A percentile compares a stretch with the other conserved stretches of the same genome.
Evolutionary conservation across 2,888 invertebrate genomes (phyloP).

Genomic region (Beris morrisii): DNA sequence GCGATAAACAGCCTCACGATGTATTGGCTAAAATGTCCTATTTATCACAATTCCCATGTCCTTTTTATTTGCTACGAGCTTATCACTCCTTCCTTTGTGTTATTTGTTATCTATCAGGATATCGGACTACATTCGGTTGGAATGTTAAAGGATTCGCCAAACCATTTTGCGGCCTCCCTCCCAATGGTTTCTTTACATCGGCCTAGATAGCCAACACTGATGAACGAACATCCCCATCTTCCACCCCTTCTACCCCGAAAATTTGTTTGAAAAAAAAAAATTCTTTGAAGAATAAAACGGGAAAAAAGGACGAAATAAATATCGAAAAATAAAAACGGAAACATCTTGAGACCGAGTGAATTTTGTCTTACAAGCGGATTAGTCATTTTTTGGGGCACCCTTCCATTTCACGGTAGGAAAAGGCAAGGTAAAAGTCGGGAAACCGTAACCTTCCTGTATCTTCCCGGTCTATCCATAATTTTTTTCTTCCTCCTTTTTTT

Average conservation of each 20-base stretch:
- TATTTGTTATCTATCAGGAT: constrained; percentile 10
- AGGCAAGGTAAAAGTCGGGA: constrained; percentile 4
- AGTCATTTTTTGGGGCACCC: constrained; percentile 24
- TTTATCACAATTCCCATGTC: constrained; percentile 9
- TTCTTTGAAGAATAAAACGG: constrained; percentile 8
- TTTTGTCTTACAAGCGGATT: constrained; percentile 32
- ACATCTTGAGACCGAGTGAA: constrained; percentile 14
- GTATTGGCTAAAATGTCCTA: constrained; percentile 6
- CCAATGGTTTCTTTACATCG: too few species aligned
- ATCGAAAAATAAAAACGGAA: constrained; percentile 12
- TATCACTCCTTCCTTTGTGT: constrained; percentile 4
- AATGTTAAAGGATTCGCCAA: too few species aligned
- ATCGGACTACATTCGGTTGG: not conserved
- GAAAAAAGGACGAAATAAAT: constrained; percentile 6
- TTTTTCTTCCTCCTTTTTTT: constrained; percentile 17
- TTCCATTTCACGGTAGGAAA: constrained; percentile 6
- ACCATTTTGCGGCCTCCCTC: constrained; percentile 1
- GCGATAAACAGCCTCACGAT: constrained; percentile 5
- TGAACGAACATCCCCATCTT: not conserved
- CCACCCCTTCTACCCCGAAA: constrained; percentile 8
- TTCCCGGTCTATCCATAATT: not conserved
- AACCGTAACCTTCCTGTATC: constrained; percentile 2
- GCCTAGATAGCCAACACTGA: not conserved
- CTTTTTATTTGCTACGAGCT: not conserved
- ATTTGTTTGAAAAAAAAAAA: constrained; percentile 15